phyloP scores from a whole-genome alignment of 2,888 invertebrate genomes.

The Willowsia nigromaculata region DNA sequence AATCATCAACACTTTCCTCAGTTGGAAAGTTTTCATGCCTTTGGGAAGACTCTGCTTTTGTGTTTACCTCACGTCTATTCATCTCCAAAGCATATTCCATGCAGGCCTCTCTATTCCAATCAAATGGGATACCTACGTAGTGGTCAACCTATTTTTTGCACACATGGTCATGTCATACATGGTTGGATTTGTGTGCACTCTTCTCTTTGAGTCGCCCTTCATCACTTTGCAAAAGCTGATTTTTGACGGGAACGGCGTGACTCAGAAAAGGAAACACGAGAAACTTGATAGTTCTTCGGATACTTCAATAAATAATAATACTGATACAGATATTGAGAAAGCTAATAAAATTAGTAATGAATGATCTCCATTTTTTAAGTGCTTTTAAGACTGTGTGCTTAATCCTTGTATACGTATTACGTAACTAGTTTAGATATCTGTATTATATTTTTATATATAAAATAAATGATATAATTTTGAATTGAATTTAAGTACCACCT shows the following conservation, averaged over 20 bases:
- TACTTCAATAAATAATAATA: too few relatives aligned
- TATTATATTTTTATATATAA: too few relatives aligned
- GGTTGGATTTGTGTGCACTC: conserved; percentile 70
- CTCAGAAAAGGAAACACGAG: too few relatives aligned
- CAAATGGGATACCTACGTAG: conserved; percentile 61
- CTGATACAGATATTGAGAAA: too few relatives aligned
- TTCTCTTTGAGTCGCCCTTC: conserved; percentile 73
- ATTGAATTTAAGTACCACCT: too few relatives aligned
- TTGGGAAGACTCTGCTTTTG: conserved; percentile 75
- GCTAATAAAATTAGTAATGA: too few relatives aligned
- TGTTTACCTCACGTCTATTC: conserved; percentile 75
- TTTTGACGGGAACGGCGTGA: conserved; percentile 71
- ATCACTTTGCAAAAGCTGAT: conserved; percentile 73
- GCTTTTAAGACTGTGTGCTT: too few relatives aligned
- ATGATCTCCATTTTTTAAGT: too few relatives aligned
- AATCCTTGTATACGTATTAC: too few relatives aligned
- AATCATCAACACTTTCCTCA: conserved; percentile 75
- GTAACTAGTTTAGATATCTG: too few relatives aligned
- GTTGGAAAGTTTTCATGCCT: conserved; percentile 77
- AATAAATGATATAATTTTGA: too few relatives aligned
- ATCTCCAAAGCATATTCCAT: conserved; percentile 74
- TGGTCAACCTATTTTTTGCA: conserved; percentile 73
- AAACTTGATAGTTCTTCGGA: too few relatives aligned
- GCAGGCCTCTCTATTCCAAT: conserved; percentile 67
- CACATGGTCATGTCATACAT: conserved; percentile 72